These are phyloP conservation scores for Drosophila prosaltans DNA, from an alignment of 1,140 invertebrate species.

Conservation along the genomic window DNA sequence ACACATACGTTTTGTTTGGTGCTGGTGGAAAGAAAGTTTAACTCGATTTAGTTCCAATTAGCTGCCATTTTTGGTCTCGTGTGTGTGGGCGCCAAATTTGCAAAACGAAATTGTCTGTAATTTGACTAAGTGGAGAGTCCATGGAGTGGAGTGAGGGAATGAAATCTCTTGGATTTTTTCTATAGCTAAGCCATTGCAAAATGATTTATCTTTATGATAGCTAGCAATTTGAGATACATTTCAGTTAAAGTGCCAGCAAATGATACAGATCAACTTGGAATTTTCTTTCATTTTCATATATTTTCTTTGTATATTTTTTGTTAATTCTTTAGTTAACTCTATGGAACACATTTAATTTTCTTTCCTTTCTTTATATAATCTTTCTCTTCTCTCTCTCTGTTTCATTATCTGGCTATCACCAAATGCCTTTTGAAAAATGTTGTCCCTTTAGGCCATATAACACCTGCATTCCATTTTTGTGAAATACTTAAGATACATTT, in stretches of 20 bases:
- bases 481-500: slow-evolving; percentile 55
- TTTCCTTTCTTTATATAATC: no score
- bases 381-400: slow-evolving; percentile 1
- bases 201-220: slow-evolving; percentile 4
- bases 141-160: neutral
- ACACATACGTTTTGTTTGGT: neutral
- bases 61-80: slow-evolving; percentile 68
- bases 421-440: neutral
- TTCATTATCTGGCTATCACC: slow-evolving; percentile 9
- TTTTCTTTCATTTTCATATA: neutral
- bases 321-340: no score
- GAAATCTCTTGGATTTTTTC: slow-evolving; percentile 13
- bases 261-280: neutral
- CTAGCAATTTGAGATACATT: slow-evolving; percentile 4
- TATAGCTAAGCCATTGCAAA: slow-evolving; percentile 10
- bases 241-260: neutral
- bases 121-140: slow-evolving; percentile 55
- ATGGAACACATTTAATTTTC: no score
- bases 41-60: slow-evolving; percentile 78
- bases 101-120: slow-evolving; percentile 66
- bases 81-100: slow-evolving; percentile 75
- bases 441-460: slow-evolving; percentile 36
- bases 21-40: slow-evolving; percentile 66
- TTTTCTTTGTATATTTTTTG: neutral
- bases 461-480: slow-evolving; percentile 41